Base-by-base conservation (phyloP, 2,797 vertebrate genomes). In the Pangasius larnaudii region DNA sequence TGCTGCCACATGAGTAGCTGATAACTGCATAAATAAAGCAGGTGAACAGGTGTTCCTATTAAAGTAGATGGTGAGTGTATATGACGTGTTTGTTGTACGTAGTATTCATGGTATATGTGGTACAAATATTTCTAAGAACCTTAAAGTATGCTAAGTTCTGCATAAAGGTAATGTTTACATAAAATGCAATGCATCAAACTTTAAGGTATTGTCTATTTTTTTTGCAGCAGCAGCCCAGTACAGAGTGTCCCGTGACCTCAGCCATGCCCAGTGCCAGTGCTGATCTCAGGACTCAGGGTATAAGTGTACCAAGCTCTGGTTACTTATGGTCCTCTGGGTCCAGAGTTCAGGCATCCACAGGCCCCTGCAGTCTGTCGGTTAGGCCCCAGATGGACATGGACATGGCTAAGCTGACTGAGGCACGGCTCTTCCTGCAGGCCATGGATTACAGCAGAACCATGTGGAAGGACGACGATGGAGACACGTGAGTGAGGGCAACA, bases 391-490 rank as follows among this genome's bases (percentile, higher is more conserved):
- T 94, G 91, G 96, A 96, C 69, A 89, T 94, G 91, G 96, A 96
- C 69, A 78, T 91, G 53, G 89, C 89, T 85, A 96, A 95, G 90
- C 93, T 98, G 92, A 95, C 96, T 0, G 91, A 96, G 67, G 97
- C 97, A 46, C 94, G 97, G 86, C 94, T 93, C 79, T 91, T 96
- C 65, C 91, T 98, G 61, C 93, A 85, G 8, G 90, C 93, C 79
- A 95, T 98, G 94, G 97, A 97, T 84, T 94, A 96, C 46, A 95
- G 92, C 81, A 94, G 95, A 84, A 94, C 96, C 67, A 94, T 95
- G 5, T 94, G 95, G 77, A 97, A 97, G 91, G 98, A 98, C 39
- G 97, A 98, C 85, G 98, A 98, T 0, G 97, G 97, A 85, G 98
- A 98, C 95, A 98, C 96, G 98, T 97, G 85, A 96, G 96, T 95